A percentile compares a stretch with the other conserved stretches of the same genome.
Evolutionary conservation across 2,888 invertebrate species (phyloP).

Genomic region (Gastrophysa polygoni): DNA sequence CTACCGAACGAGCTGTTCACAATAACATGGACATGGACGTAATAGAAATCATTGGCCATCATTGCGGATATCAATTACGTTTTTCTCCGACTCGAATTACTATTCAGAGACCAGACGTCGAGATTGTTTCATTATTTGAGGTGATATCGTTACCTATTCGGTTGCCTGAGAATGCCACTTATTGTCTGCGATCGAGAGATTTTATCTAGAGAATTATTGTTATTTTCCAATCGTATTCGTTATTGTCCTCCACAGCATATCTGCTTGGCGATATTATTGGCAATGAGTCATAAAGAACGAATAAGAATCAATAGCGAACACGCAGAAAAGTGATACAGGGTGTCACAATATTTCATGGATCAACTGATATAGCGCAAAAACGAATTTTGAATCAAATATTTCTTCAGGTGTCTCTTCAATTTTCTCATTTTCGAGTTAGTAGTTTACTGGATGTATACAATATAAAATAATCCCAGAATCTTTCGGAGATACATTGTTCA

Average conservation of each 20-base stretch:
- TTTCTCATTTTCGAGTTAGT: too few species aligned
- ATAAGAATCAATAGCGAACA: neutral
- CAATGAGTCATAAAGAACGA: neutral
- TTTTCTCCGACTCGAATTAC: constrained; percentile 34
- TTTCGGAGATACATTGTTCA: too few species aligned
- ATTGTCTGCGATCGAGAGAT: constrained; percentile 22
- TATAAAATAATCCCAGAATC: too few species aligned
- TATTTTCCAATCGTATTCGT: constrained; percentile 12
- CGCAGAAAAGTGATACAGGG: neutral
- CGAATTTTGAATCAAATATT: too few species aligned
- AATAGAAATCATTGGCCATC: constrained; percentile 36
- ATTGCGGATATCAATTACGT: constrained; percentile 38
- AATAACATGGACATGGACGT: constrained; percentile 33
- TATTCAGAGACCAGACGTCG: constrained; percentile 33
- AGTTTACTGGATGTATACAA: too few species aligned
- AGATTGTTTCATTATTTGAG: constrained; percentile 36
- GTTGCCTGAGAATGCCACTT: constrained; percentile 21
- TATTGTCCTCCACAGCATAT: neutral
- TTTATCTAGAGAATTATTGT: constrained; percentile 28
- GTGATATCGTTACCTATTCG: constrained; percentile 28
- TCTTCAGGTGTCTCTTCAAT: too few species aligned
- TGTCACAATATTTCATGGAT: neutral
- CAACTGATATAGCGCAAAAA: too few species aligned
- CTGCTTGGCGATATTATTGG: neutral
- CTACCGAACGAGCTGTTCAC: constrained; percentile 24